A percentile compares a stretch with the other conserved stretches of the same genome.
Evolutionary conservation across 2,888 invertebrate species (phyloP).

Genomic region (Acleris holmiana): DNA sequence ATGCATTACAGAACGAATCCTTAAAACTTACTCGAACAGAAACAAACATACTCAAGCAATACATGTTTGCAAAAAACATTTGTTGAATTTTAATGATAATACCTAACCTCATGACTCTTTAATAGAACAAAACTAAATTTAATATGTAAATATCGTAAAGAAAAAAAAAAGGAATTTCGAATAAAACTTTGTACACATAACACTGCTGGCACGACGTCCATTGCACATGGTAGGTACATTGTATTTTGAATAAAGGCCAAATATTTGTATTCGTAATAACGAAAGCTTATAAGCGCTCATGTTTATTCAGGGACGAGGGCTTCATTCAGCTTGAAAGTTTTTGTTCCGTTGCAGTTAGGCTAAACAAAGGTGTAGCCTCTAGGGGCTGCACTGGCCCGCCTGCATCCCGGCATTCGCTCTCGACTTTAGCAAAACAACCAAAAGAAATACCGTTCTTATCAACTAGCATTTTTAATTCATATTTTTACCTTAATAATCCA

Average conservation of each 20-base stretch:
- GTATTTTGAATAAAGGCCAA: neutral
- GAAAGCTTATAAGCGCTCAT: neutral
- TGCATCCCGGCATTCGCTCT: conserved; percentile 7
- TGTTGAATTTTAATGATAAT: too few relatives aligned
- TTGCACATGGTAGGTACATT: neutral
- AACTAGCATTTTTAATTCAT: conserved; percentile 3
- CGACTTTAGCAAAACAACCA: conserved; percentile 9
- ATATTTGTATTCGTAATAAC: neutral
- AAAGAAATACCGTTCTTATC: conserved; percentile 2
- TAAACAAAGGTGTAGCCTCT: conserved; percentile 25
- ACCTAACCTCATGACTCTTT: too few relatives aligned
- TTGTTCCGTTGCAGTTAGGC: conserved; percentile 8
- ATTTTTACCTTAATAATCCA: too few relatives aligned
- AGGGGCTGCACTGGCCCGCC: conserved; percentile 8
- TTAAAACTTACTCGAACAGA: too few relatives aligned
- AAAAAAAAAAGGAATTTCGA: too few relatives aligned
- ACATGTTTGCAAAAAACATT: too few relatives aligned
- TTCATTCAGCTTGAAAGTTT: conserved; percentile 7
- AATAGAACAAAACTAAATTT: too few relatives aligned
- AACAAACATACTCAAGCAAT: too few relatives aligned
- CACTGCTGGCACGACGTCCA: too few relatives aligned
- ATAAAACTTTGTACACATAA: too few relatives aligned
- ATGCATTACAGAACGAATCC: too few relatives aligned
- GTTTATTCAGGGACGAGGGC: conserved; percentile 12
- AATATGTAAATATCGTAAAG: too few relatives aligned